Percentiles rank a stretch among this genome's conserved stretches.
phyloP scores from a whole-genome alignment of 2,888 invertebrate genomes.

The Xanthia icteritia region DNA sequence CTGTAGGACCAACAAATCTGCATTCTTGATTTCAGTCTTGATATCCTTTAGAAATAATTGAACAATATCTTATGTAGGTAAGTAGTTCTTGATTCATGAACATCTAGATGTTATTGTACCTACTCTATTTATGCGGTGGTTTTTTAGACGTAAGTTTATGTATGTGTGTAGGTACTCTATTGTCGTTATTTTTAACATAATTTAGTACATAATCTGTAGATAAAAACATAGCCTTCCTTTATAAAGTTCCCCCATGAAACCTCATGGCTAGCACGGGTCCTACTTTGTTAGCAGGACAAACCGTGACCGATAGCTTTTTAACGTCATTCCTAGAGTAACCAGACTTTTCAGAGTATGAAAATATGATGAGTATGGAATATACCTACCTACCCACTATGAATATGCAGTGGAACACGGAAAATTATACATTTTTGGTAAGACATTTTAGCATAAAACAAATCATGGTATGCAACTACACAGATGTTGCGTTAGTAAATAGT shows the following conservation, averaged over 20 bases:
- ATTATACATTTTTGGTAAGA: background rate
- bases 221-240: background rate
- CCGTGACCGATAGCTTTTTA: slow-evolving; percentile 18
- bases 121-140: background rate
- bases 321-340: background rate
- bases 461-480: background rate
- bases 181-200: too few species aligned
- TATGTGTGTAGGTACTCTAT: background rate
- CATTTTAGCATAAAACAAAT: too few species aligned
- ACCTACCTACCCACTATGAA: background rate
- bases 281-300: background rate
- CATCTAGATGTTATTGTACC: background rate
- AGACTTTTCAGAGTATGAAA: slow-evolving; percentile 11
- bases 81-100: background rate
- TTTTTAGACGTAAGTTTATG: background rate
- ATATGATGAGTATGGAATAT: background rate
- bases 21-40: background rate
- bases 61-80: background rate
- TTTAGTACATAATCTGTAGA: background rate
- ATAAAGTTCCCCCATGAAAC: background rate
- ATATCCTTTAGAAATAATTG: background rate
- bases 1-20: background rate
- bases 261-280: background rate
- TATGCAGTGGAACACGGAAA: background rate
- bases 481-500: background rate